Base-by-base conservation (phyloP, 2,113 vertebrate species). In the Agapornis roseicollis region DNA sequence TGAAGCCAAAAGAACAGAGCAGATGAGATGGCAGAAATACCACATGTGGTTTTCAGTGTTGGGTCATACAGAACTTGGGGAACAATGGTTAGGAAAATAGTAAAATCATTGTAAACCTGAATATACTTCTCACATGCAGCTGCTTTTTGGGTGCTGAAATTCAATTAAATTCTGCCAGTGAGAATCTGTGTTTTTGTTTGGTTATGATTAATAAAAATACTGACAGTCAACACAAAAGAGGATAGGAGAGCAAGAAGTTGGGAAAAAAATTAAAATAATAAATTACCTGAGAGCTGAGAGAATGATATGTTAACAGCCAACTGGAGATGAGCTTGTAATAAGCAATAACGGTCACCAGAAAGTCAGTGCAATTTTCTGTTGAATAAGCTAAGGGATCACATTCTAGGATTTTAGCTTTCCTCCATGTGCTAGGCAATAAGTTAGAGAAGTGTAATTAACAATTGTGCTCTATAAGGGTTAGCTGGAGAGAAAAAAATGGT, bases 361-460 rank as follows among this genome's bases (percentile, higher is more conserved):
- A 84, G 74, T 55, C 68, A 68, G 39, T 44, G 33, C 23, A 78
- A 42, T 74, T 94, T 97, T 90, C 72, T 78, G 52, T 84, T 95
- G 68, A 80, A 84, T 80, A 93, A 86, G 33, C 10, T 83, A 58
- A 88, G 65, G 47, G 33, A 70, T 68, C 68, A 37, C 0, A 4
- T 91, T 44, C 61, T 86, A 39, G 20, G 28, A n/a, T 72, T 94
- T 90, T 70, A 70, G 35, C 27, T 90, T 88, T 83, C 55, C 64
- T 83, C 46, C 35, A 52, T 3, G 17, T 41, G 18, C 50, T 70
- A 70, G 10, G 35, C 74, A 69, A 70, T 42, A 90, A 56, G 76
- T 83, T 66, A 80, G 47, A 93, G 53, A 74, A 25, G 7, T 84
- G 37, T 76, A 93, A 96, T 92, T 96, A 88, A 92, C 68, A 68